Conservation (phyloP, 2,113 vertebrate species). For the Urocynchramus pylzowi region DNA sequence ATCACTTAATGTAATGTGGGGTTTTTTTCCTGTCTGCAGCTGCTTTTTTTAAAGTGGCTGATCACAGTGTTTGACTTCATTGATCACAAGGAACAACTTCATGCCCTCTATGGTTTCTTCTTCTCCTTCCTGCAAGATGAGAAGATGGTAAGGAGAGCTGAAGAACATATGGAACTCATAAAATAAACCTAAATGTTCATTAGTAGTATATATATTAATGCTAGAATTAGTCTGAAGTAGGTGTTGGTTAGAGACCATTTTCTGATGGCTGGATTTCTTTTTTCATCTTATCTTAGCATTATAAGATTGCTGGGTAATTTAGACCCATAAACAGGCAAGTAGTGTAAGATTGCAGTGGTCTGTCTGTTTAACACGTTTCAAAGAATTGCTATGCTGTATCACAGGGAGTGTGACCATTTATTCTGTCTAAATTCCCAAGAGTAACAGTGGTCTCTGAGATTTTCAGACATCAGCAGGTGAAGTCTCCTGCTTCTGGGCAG, state of each 20-base stretch:
- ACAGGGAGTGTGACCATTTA: neutral
- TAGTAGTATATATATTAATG: neutral
- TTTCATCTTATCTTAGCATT: neutral
- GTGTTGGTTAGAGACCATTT: neutral
- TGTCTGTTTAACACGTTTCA: neutral
- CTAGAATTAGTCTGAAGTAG: neutral
- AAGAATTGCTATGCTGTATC: neutral
- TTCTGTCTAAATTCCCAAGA: neutral
- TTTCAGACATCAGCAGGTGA: neutral
- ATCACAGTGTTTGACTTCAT: constrained; percentile 91
- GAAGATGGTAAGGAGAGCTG: constrained; percentile 78
- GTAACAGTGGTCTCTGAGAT: neutral
- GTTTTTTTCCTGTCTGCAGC: constrained; percentile 50
- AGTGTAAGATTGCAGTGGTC: neutral
- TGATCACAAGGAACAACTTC: constrained; percentile 83
- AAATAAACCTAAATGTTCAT: neutral
- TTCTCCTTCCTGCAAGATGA: constrained; percentile 88
- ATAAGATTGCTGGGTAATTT: neutral
- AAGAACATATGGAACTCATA: neutral
- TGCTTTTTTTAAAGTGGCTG: constrained; percentile 90
- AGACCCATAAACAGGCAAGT: neutral
- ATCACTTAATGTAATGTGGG: neutral
- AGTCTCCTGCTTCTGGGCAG: neutral
- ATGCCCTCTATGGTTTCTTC: constrained; percentile 89
- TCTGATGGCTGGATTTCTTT: neutral